These are phyloP conservation scores for Craseonycteris thonglongyai DNA, from an alignment of 2,113 vertebrate genomes.

Conservation along the genomic window DNA sequence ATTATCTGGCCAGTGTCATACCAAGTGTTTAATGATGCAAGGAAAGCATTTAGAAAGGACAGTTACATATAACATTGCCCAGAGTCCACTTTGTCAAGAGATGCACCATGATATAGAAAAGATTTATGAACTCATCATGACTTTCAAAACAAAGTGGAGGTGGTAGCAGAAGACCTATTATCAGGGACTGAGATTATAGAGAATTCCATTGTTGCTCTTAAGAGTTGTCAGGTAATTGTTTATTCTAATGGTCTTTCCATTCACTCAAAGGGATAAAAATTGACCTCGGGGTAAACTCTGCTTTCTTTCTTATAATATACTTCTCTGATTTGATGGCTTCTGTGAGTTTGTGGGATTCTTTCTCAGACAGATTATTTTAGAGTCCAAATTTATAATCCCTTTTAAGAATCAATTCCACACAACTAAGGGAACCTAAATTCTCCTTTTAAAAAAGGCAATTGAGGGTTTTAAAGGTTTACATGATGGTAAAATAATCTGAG, in stretches of 20 bases:
- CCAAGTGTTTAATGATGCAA: constrained; percentile 69
- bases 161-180: constrained; percentile 38
- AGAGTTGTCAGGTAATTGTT: constrained; percentile 50
- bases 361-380: constrained; percentile 47
- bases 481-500: constrained; percentile 39
- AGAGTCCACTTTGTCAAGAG: constrained; percentile 57
- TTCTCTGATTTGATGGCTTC: constrained; percentile 31
- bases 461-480: constrained; percentile 10
- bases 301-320: constrained; percentile 36
- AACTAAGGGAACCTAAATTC: constrained; percentile 30
- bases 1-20: constrained; percentile 73
- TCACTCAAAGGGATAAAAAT: constrained; percentile 25
- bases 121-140: constrained; percentile 52
- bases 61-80: constrained; percentile 46
- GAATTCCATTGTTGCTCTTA: constrained; percentile 53
- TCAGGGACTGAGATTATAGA: constrained; percentile 38
- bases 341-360: constrained; percentile 35
- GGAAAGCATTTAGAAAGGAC: constrained; percentile 52
- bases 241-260: constrained; percentile 63
- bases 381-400: constrained; percentile 43
- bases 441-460: neutral
- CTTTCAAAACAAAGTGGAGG: constrained; percentile 45
- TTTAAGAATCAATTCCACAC: constrained; percentile 15
- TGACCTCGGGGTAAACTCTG: constrained; percentile 56
- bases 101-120: constrained; percentile 22